These are phyloP conservation scores for Scatophagus argus DNA, from an alignment of 2,113 vertebrate genomes.

Conservation along the genomic window DNA sequence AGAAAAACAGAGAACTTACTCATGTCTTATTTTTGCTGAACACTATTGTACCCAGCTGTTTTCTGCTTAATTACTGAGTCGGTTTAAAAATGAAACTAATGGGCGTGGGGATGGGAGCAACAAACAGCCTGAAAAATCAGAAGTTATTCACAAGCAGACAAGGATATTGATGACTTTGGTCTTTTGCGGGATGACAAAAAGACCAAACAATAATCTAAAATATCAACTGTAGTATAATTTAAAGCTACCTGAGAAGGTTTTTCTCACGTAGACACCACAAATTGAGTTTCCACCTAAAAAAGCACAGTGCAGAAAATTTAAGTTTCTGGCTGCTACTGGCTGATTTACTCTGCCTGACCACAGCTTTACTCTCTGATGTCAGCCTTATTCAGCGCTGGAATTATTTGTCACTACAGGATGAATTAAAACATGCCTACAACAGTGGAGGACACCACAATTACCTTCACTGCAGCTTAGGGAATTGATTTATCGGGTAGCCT, in stretches of 20 bases:
- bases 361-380: neutral
- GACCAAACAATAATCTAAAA: neutral
- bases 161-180: neutral
- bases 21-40: neutral
- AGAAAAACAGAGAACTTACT: neutral
- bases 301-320: neutral
- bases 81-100: neutral
- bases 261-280: neutral
- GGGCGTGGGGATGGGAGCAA: neutral
- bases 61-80: neutral
- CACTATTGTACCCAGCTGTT: neutral
- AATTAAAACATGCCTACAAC: neutral
- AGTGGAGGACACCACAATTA: neutral
- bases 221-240: neutral
- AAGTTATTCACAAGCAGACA: neutral
- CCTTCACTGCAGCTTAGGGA: neutral
- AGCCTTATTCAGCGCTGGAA: neutral
- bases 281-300: neutral
- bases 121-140: neutral
- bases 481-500: neutral
- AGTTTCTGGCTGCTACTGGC: neutral
- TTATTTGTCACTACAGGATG: neutral
- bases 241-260: neutral
- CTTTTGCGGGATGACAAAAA: neutral
- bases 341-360: neutral